Percentiles rank a stretch among this genome's conserved stretches.
Conservation (phyloP, 2,113 vertebrate genomes). For the Laticauda colubrina region DNA sequence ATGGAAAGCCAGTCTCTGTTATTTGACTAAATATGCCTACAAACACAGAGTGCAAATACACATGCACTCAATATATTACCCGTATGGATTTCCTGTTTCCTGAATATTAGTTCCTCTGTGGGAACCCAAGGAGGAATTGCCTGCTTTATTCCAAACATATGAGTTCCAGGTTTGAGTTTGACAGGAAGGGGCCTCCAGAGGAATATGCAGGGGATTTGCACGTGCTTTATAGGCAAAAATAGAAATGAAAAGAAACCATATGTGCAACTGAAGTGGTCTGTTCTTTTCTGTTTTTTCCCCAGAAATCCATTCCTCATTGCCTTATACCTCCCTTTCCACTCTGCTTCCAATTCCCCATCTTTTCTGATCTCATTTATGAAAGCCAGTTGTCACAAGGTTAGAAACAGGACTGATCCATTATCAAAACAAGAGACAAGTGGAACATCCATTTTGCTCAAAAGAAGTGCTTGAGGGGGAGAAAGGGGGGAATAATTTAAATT, state of each 20-base stretch:
- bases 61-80: slow-evolving; percentile 6
- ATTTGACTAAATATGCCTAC: not conserved
- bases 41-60: not conserved
- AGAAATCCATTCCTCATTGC: slow-evolving; percentile 10
- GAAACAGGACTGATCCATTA: not conserved
- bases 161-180: slow-evolving; percentile 44
- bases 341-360: slow-evolving; percentile 18
- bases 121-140: slow-evolving; percentile 33
- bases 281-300: not conserved
- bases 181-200: slow-evolving; percentile 55
- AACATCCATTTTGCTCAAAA: not conserved
- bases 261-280: slow-evolving; percentile 55
- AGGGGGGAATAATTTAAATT: not conserved
- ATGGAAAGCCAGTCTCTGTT: not conserved
- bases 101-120: slow-evolving; percentile 38
- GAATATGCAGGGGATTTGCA: slow-evolving; percentile 50
- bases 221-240: slow-evolving; percentile 32
- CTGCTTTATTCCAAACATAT: slow-evolving; percentile 26
- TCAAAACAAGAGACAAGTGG: not conserved
- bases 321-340: not conserved
- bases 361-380: not conserved
- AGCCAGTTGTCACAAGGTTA: not conserved
- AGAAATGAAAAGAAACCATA: slow-evolving; percentile 61
- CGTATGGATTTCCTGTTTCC: slow-evolving; percentile 38
- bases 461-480: not conserved